Base-by-base conservation (phyloP, 2,113 vertebrate species). In the Erythrocebus patas region DNA sequence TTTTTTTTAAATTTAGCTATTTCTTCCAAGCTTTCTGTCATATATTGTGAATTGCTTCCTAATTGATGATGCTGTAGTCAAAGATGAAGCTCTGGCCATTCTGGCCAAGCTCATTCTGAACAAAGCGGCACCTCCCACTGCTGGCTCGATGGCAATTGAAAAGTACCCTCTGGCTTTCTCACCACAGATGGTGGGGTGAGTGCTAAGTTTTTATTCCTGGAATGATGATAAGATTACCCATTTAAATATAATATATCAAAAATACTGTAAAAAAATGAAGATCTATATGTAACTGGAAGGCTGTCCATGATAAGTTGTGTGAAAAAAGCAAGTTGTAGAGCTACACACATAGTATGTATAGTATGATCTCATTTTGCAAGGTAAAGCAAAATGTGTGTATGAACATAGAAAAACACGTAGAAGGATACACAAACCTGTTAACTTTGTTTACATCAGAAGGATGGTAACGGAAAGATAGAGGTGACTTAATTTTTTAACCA, bases 101-200 rank as follows among this genome's bases (percentile, higher is more conserved):
- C 98, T 99, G 97, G 98, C 99, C 95, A 99, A 99, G 85, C 99
- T 99, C 9, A 99, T 99, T 98, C 98, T 99, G 52, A 98, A 98
- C 96, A 99, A 99, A 99, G 99, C 99, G 64, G 98, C 99, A 8
- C 99, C 99, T 81, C 99, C 99, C 30, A 98, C 99, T 0, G 97
- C 99, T 12, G 99, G 99, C 96, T 99, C 99, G 30, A 99, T 99
- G 99, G 99, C 99, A 10, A 99, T 99, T 93, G 99, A 99, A 97
- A 99, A 99, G 73, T 99, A 99, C 98, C 99, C 99, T 30, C 99
- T 99, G 3, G 43, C 99, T 96, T 99, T 99, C 98, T 98, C 98
- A 1, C 98, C 98, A 9, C 98, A 99, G 35, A 96, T 94, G 0
- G 52, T 98, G 70, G 98, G 98, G 99, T 99, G 97, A 99, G 99